Percentiles rank a stretch among this genome's conserved stretches.
Evolutionary conservation across 2,113 vertebrate genomes (phyloP).

Genomic region (Cebidichthys violaceus): DNA sequence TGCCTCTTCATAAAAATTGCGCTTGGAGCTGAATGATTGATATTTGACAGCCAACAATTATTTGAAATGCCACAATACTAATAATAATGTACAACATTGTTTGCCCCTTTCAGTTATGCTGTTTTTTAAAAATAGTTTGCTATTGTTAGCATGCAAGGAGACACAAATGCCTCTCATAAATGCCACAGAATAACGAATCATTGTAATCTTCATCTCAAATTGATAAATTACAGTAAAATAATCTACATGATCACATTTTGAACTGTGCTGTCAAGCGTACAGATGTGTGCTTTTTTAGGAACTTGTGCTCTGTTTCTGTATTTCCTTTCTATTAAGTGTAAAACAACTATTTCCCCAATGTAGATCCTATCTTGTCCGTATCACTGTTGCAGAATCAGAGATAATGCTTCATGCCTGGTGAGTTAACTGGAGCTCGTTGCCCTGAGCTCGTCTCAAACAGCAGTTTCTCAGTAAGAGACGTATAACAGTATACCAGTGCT

Average conservation of each 20-base stretch:
- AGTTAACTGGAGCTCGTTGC: too few relatives aligned
- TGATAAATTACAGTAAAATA: not conserved
- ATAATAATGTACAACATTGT: not conserved
- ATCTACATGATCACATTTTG: not conserved
- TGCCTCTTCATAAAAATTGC: not conserved
- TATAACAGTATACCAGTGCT: too few relatives aligned
- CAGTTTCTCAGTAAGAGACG: not conserved
- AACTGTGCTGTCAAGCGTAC: too few relatives aligned
- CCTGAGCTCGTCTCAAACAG: not conserved
- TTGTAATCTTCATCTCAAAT: not conserved
- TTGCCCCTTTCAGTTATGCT: not conserved
- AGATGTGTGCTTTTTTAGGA: too few relatives aligned
- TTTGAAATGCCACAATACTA: not conserved
- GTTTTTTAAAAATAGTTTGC: not conserved
- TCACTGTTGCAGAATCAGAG: too few relatives aligned
- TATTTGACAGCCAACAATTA: not conserved
- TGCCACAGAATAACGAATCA: not conserved
- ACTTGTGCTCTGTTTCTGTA: too few relatives aligned
- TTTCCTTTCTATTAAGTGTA: too few relatives aligned
- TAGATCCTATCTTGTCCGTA: not conserved
- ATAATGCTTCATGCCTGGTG: too few relatives aligned
- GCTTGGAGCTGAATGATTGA: not conserved
- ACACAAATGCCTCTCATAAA: not conserved
- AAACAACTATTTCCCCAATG: not conserved
- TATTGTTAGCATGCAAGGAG: not conserved